A percentile compares a stretch with the other conserved stretches of the same genome.
These are phyloP conservation scores for Selene dorsalis DNA, from an alignment of 2,797 vertebrate genomes.

Conservation along the genomic window DNA sequence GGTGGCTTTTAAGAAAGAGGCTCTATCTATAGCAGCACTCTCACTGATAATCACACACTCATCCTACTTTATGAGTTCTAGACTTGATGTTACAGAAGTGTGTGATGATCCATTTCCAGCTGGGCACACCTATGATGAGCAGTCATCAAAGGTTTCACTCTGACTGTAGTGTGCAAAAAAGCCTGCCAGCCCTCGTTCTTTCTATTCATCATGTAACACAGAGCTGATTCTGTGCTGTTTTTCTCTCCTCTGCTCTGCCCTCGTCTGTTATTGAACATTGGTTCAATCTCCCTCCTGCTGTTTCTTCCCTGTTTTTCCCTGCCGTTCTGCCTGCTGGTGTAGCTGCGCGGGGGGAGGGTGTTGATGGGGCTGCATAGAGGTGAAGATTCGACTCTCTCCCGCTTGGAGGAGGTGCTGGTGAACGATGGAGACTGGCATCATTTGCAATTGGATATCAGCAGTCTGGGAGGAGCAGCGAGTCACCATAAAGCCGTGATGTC, in stretches of 20 bases:
- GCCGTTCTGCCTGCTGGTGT: neutral
- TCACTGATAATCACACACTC: constrained; percentile 11
- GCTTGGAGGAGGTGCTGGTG: constrained; percentile 87
- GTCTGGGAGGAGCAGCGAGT: constrained; percentile 57
- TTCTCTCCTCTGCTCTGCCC: neutral
- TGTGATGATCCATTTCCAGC: constrained; percentile 40
- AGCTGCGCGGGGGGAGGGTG: constrained; percentile 89
- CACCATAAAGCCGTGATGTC: constrained; percentile 83
- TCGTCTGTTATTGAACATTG: constrained; percentile 26
- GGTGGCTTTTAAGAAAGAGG: constrained; percentile 16
- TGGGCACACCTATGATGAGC: constrained; percentile 15
- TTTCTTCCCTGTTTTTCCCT: constrained; percentile 1
- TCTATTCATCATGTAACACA: constrained; percentile 16
- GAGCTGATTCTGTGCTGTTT: constrained; percentile 18
- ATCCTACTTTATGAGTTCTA: constrained; percentile 11
- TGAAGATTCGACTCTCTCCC: constrained; percentile 84
- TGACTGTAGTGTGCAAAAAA: neutral
- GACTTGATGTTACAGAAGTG: constrained; percentile 50
- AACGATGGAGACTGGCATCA: constrained; percentile 95
- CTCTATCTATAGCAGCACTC: constrained; percentile 66
- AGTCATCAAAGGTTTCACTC: constrained; percentile 33
- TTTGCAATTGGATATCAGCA: constrained; percentile 88
- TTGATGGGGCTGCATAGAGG: constrained; percentile 88
- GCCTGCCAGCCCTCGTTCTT: neutral
- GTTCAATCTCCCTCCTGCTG: constrained; percentile 38